Percentiles rank a stretch among this genome's conserved stretches.
These are phyloP conservation scores for Rutpela maculata DNA, from an alignment of 2,888 invertebrate species.

Conservation along the genomic window DNA sequence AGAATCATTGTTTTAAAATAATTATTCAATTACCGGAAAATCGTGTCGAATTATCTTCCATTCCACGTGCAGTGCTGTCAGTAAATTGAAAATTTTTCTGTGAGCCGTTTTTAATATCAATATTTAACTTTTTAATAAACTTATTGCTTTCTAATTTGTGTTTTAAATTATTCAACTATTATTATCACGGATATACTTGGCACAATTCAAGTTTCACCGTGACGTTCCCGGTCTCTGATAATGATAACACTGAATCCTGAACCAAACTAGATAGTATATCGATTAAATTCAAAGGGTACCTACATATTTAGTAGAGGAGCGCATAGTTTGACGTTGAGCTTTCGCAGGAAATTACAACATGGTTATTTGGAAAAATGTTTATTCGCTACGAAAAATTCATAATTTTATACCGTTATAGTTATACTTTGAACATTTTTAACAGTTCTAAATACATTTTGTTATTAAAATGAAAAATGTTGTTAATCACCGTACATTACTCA, in stretches of 20 bases:
- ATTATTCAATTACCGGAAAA: constrained; percentile 48
- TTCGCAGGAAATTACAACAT: no score
- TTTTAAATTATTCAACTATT: constrained; percentile 15
- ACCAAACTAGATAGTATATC: constrained; percentile 7
- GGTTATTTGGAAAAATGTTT: no score
- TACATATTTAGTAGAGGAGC: not conserved
- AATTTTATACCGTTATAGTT: no score
- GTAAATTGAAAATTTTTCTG: constrained; percentile 39
- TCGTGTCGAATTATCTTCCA: constrained; percentile 51
- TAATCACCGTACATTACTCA: no score
- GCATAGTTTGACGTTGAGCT: not conserved
- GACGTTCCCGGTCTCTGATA: not conserved
- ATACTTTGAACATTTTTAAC: no score
- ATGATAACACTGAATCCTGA: constrained; percentile 25
- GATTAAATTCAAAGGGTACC: constrained; percentile 16
- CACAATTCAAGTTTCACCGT: constrained; percentile 10
- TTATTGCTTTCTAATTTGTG: constrained; percentile 9
- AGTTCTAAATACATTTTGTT: no score
- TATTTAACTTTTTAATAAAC: constrained; percentile 25
- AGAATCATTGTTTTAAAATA: not conserved
- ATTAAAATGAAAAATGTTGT: no score
- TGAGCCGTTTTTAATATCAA: constrained; percentile 49
- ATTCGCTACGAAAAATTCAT: no score
- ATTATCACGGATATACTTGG: not conserved
- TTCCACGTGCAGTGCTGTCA: constrained; percentile 47